Percentiles rank a stretch among this genome's conserved stretches.
These are phyloP conservation scores for Eristalis intricaria DNA, from an alignment of 2,888 invertebrate species.

Conservation along the genomic window DNA sequence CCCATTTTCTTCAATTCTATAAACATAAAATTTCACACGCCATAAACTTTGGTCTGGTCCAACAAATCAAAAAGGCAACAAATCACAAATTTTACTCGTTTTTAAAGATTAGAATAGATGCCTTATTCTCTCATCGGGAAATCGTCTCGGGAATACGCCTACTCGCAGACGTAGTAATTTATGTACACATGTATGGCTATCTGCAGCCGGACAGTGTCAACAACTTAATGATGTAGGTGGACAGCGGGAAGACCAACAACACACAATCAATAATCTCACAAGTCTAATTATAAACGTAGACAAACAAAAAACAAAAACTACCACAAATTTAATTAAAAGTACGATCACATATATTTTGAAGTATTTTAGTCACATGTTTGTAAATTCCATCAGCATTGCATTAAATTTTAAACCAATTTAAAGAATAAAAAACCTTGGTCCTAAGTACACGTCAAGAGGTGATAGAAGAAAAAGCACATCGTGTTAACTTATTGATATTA, in stretches of 20 bases:
- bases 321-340: conserved; percentile 17
- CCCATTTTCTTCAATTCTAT: too few species aligned
- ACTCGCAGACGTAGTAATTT: too few species aligned
- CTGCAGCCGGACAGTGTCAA: background rate
- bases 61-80: too few species aligned
- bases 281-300: background rate
- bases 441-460: background rate
- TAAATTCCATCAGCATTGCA: background rate
- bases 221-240: background rate
- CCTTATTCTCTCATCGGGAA: too few species aligned
- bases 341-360: conserved; percentile 39
- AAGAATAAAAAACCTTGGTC: background rate
- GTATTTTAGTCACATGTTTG: background rate
- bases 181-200: too few species aligned
- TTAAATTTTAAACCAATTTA: conserved; percentile 14
- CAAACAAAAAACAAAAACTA: background rate
- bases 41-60: too few species aligned
- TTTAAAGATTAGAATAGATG: too few species aligned
- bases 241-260: too few species aligned
- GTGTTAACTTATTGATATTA: background rate
- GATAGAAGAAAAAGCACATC: conserved; percentile 5
- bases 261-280: background rate
- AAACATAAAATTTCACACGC: too few species aligned
- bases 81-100: too few species aligned
- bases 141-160: too few species aligned